Conservation (phyloP, 2,797 vertebrate genomes). For the Artibeus lituratus region DNA sequence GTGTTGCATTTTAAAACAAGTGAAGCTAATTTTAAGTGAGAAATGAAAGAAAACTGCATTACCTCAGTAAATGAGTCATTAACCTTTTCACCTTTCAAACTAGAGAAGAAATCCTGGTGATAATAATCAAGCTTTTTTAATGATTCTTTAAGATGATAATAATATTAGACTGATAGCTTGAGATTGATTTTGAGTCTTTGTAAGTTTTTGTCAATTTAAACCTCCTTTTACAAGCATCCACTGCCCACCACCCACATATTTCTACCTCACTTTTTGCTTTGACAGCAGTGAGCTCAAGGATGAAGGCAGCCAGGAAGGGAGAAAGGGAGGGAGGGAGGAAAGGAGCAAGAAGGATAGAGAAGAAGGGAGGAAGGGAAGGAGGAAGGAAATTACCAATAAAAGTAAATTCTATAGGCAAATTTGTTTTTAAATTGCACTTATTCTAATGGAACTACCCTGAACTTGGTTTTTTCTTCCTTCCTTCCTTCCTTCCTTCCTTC, state of each 20-base stretch:
- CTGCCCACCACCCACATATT: neutral
- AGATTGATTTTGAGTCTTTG: constrained; percentile 65
- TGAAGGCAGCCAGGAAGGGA: neutral
- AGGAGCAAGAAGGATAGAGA: neutral
- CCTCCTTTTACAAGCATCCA: constrained; percentile 50
- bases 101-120: constrained; percentile 71
- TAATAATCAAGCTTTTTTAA: constrained; percentile 69
- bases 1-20: constrained; percentile 75
- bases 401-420: neutral
- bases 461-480: neutral
- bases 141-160: constrained; percentile 61
- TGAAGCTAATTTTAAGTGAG: constrained; percentile 80
- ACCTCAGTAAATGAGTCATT: constrained; percentile 81
- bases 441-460: neutral
- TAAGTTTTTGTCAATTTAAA: constrained; percentile 48
- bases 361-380: neutral
- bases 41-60: constrained; percentile 79
- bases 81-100: constrained; percentile 78
- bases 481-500: too few species aligned
- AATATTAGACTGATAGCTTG: constrained; percentile 70
- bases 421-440: neutral
- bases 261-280: neutral
- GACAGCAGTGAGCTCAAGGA: neutral
- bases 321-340: too few species aligned
- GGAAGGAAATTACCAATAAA: neutral